Base-by-base conservation (phyloP, 2,888 invertebrate genomes). In the Sminthurinus aureus region DNA sequence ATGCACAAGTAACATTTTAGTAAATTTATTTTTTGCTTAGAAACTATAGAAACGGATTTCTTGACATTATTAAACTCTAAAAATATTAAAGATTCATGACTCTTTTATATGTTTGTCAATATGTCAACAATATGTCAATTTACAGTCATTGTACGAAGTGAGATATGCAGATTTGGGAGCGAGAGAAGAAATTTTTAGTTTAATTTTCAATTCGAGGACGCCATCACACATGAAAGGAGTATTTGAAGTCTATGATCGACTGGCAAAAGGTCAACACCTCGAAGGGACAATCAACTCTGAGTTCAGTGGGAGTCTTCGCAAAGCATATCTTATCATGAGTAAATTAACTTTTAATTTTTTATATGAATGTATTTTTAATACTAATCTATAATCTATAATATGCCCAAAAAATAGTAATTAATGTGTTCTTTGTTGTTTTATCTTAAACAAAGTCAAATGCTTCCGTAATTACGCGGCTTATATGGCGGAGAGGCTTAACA, bases 81-180 rank as follows among this genome's bases (percentile, higher is more conserved):
- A 38, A 38, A 38, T 1, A 38, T 38, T 58, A 15, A 58, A 18
- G 18, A 58, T 58, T 58, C 2, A 58, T 18, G 58, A 6, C 1
- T 58, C 9, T 58, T 2, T 58, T 58, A 2, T 9, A 58, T 58
- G 2, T 58, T 58, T 18, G n/a, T n/a, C n/a, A n/a, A n/a, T 38
- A 38, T 38, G 38, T 38, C n/a, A n/a, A n/a, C 15, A 66, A n/a
- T 6, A 8, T 18, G n/a, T n/a, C n/a, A n/a, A n/a, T 38, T 4
- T 38, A 6, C 6, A 91, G 90, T 90, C 90, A 89, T 86, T 90
- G 84, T 87, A 90, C 89, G 89, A 91, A 88, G 89, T 92, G 22
- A 92, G 92, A 22, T 91, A 89, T 67, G 90, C 89, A 3, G 88
- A 90, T 69, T 89, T 90, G 86, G 91, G 91, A 76, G 91, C 91